Base-by-base conservation (phyloP, 2,888 invertebrate genomes). In the Dusona sp. region DNA sequence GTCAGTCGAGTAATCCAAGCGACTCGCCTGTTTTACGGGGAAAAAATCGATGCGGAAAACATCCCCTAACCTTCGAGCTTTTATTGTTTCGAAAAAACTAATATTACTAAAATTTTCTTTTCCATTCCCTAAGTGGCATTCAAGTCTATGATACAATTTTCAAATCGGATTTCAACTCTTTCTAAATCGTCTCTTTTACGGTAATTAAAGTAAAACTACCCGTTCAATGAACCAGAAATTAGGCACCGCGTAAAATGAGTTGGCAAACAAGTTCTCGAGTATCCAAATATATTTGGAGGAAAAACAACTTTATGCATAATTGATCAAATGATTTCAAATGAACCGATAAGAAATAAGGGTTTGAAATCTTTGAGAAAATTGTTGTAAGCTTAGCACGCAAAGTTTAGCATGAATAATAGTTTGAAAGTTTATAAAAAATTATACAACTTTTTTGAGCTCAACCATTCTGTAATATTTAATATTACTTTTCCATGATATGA, bases 401-500 rank as follows among this genome's bases (percentile, higher is more conserved):
- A 33, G 7, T 57, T 11, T 2, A 13, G 25, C 54, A 19, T 19
- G 19, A 79, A 79, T 38, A 79, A 65, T 42, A 36, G 67, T 25
- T 29, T 33, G 51, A 51, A 79, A 45, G 22, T 79, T 79, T 61
- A 57, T 42, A 61, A 45, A 70, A 79, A 79, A 79, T 70, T 38
- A 25, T 57, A 33, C 29, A 22, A 57, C 77, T 68, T 79, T 68
- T 77, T 74, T 25, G 19, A 48, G 25, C 68, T 77, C 13, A 42
- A 74, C 42, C 33, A 75, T 79, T 57, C 75, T 61, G 64, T 54
- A 75, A 75, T 75, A 79, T 85, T 83, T 51, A 83, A 83, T 85
- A 85, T 85, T 85, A 79, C 45, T 54, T 68, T 79, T 67, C 38
- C 42, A 79, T 33, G 78, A 82, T 51, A 77, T 51, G 11, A 29